phyloP scores from a whole-genome alignment of 2,113 vertebrate genomes.

The Cyprinodon brontotheroides region DNA sequence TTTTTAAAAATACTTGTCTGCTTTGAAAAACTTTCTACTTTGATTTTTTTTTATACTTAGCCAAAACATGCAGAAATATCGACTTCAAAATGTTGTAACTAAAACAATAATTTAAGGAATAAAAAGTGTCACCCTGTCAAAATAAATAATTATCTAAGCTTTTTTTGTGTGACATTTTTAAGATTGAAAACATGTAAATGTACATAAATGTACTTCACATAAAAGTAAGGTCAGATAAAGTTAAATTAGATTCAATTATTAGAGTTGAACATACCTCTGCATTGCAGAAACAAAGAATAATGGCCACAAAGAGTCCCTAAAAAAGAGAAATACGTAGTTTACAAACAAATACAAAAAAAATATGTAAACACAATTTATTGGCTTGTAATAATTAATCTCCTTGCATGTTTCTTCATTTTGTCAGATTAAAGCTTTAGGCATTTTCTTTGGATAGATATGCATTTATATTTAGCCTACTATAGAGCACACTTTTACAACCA shows the following conservation, averaged over 20 bases:
- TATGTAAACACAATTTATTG: no score
- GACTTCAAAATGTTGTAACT: no score
- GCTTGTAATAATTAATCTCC: no score
- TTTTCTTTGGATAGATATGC: background rate
- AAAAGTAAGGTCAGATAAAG: background rate
- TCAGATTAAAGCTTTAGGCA: background rate
- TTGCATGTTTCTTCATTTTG: background rate
- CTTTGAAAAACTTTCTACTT: no score
- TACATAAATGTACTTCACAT: background rate
- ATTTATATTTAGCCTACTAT: background rate
- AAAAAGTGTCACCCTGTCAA: background rate
- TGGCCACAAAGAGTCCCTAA: conserved; percentile 81
- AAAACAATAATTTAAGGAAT: background rate
- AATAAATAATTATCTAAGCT: background rate
- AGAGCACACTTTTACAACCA: no score
- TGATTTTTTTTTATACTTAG: no score
- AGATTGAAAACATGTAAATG: background rate
- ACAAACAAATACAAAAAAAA: conserved; percentile 1
- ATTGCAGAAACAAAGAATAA: conserved; percentile 84
- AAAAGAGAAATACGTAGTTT: conserved; percentile 6
- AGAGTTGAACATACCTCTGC: conserved; percentile 71
- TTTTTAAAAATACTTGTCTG: no score
- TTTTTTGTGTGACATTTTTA: no score
- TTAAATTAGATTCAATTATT: background rate
- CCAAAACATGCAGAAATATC: no score